Evolutionary conservation across 2,797 vertebrate species (phyloP).

Genomic region (Synaphobranchus kaupii): DNA sequence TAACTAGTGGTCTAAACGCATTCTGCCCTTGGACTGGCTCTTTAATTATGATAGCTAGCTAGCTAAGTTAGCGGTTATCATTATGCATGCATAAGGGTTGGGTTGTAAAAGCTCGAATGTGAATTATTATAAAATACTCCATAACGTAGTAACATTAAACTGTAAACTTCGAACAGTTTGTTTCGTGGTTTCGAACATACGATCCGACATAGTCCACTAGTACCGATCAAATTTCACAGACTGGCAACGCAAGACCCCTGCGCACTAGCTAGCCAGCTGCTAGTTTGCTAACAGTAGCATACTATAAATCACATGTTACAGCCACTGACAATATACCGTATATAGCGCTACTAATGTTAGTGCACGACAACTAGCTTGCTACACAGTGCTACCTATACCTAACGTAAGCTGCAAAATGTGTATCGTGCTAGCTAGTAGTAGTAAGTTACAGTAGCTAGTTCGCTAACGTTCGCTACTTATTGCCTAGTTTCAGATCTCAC

Average conservation of each 20-base stretch:
- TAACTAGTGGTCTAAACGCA: too few species aligned
- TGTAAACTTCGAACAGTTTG: not conserved
- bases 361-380: not conserved
- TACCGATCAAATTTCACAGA: not conserved
- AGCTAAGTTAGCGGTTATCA: not conserved
- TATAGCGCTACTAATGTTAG: not conserved
- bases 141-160: not conserved
- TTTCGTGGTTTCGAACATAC: not conserved
- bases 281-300: not conserved
- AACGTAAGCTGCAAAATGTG: too few species aligned
- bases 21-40: too few species aligned
- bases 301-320: not conserved
- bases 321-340: not conserved
- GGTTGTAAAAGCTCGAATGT: not conserved
- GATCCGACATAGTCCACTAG: not conserved
- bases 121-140: not conserved
- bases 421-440: not conserved
- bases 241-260: not conserved
- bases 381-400: not conserved
- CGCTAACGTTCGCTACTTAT: not conserved
- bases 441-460: not conserved
- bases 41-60: too few species aligned
- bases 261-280: not conserved
- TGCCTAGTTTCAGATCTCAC: not conserved
- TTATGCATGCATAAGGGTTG: not conserved